Conservation (phyloP, 2,888 invertebrate species). For the Sclerodermus sp. region DNA sequence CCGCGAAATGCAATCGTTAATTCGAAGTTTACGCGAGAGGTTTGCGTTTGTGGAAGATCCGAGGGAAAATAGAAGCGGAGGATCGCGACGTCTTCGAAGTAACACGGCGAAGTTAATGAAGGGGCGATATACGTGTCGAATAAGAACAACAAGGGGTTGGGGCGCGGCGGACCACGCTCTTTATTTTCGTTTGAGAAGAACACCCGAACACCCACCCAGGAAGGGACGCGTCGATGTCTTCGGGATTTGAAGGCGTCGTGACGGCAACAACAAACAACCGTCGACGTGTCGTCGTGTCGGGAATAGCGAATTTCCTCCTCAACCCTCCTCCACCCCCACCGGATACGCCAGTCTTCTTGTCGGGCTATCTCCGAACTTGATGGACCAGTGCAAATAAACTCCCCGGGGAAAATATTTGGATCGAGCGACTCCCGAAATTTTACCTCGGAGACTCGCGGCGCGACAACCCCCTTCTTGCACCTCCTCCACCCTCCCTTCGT, state of each 20-base stretch:
- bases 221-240: not conserved
- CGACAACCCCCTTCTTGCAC: not conserved
- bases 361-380: constrained; percentile 11
- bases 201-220: no score
- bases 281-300: constrained; percentile 30
- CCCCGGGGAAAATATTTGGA: constrained; percentile 29
- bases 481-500: not conserved
- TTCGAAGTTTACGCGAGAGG: no score
- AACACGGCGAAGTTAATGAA: no score
- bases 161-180: no score
- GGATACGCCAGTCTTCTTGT: constrained; percentile 34
- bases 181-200: no score
- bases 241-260: constrained; percentile 24
- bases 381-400: constrained; percentile 48
- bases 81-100: no score
- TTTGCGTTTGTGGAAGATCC: no score
- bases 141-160: not conserved
- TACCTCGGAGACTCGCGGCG: not conserved
- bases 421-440: not conserved
- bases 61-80: no score
- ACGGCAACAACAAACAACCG: constrained; percentile 40
- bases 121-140: no score
- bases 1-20: no score
- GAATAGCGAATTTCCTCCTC: constrained; percentile 24
- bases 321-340: no score